A percentile compares a stretch with the other conserved stretches of the same genome.
These are phyloP conservation scores for Clavelina lepadiformis DNA, from an alignment of 23 tunicate species.

Conservation along the genomic window DNA sequence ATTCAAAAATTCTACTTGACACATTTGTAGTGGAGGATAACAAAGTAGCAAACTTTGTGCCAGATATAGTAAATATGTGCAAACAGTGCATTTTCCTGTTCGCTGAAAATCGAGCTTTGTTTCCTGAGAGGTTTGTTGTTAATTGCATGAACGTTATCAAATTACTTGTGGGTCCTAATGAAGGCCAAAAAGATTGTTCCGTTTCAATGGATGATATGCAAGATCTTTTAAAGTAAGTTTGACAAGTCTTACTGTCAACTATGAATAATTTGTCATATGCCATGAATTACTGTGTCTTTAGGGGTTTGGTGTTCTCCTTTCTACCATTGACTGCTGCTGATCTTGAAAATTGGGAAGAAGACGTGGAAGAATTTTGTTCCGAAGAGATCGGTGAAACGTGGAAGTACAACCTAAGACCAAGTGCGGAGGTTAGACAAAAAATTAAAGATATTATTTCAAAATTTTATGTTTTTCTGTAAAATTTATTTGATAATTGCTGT, in stretches of 20 bases:
- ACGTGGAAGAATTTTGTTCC: constrained; percentile 75
- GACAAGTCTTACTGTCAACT: background rate
- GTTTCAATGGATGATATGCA: constrained; percentile 23
- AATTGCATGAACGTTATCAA: constrained; percentile 61
- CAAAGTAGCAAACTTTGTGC: constrained; percentile 1
- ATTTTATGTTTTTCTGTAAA: background rate
- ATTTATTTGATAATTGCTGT: background rate
- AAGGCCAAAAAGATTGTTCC: background rate
- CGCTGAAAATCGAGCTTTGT: constrained; percentile 15
- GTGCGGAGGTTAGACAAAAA: constrained; percentile 45
- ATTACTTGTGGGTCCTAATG: constrained; percentile 9
- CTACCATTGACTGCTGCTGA: constrained; percentile 49
- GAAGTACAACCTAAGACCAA: constrained; percentile 77
- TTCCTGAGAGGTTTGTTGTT: constrained; percentile 54
- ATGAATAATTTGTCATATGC: background rate
- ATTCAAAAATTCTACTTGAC: constrained; percentile 39
- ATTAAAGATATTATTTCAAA: background rate
- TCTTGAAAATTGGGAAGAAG: constrained; percentile 71
- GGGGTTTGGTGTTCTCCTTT: constrained; percentile 52
- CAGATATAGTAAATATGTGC: constrained; percentile 5
- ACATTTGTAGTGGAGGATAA: constrained; percentile 1
- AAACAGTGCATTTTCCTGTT: constrained; percentile 27
- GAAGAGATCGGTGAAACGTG: constrained; percentile 88
- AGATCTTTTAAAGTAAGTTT: constrained; percentile 31
- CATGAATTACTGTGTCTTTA: background rate